Evolutionary conservation across 2,797 vertebrate species (phyloP).

Genomic region (Rousettus madagascariensis): DNA sequence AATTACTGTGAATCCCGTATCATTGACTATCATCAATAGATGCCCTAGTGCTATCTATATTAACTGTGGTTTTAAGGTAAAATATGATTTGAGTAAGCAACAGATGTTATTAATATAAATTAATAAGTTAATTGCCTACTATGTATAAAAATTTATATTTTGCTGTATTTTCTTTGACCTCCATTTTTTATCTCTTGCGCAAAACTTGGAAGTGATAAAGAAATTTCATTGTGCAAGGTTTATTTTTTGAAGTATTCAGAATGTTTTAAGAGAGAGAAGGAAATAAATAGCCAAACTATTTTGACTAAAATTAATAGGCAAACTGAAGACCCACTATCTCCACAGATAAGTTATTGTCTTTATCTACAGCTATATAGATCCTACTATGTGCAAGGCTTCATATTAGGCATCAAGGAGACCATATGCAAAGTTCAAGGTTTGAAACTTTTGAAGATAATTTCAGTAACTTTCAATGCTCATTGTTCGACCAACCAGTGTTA

Average conservation of each 20-base stretch:
- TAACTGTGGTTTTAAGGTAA: constrained; percentile 13
- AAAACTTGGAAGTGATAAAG: constrained; percentile 26
- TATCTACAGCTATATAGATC: background rate
- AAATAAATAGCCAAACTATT: background rate
- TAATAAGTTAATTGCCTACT: background rate
- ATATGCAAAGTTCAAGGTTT: background rate
- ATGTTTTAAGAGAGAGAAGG: background rate
- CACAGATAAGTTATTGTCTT: background rate
- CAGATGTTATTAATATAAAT: background rate
- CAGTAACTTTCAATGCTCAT: background rate
- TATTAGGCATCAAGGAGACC: background rate
- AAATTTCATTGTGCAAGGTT: background rate
- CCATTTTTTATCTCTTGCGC: background rate
- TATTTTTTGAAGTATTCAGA: constrained; percentile 32
- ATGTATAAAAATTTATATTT: background rate
- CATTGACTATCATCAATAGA: background rate
- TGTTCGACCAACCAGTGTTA: background rate
- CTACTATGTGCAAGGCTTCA: background rate
- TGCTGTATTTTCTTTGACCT: background rate
- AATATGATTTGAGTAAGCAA: background rate
- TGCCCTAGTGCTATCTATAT: background rate
- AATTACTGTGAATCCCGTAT: background rate
- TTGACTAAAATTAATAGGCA: background rate
- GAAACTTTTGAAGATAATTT: background rate
- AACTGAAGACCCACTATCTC: background rate